A percentile compares a stretch with the other conserved stretches of the same genome.
phyloP scores from a whole-genome alignment of 2,113 vertebrate species.

The Limanda limanda region DNA sequence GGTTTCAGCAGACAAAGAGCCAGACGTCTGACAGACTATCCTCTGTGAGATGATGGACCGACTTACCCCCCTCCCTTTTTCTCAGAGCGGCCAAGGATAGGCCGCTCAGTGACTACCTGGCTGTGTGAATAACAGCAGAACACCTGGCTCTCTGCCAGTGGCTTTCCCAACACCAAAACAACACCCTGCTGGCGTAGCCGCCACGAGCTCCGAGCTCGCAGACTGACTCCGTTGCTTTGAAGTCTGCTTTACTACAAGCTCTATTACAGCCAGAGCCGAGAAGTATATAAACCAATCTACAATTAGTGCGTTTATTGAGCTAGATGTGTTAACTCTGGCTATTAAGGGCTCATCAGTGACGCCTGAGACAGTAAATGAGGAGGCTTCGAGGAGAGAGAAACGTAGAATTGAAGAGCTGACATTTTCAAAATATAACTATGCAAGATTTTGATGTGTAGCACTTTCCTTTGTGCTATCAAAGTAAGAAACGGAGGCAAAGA shows the following conservation, averaged over 20 bases:
- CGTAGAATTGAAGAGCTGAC: slow-evolving; percentile 27
- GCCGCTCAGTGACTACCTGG: slow-evolving; percentile 59
- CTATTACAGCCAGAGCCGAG: slow-evolving; percentile 48
- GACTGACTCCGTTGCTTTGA: slow-evolving; percentile 60
- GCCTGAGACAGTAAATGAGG: slow-evolving; percentile 24
- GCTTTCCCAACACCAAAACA: slow-evolving; percentile 68
- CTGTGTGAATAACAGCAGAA: slow-evolving; percentile 42
- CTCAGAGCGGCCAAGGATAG: slow-evolving; percentile 42
- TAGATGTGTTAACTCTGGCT: slow-evolving; percentile 35
- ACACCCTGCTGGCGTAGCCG: slow-evolving; percentile 61
- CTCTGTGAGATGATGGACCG: slow-evolving; percentile 54
- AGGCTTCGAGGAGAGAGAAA: slow-evolving; percentile 21
- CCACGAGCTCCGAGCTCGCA: slow-evolving; percentile 41
- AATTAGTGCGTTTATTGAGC: slow-evolving; percentile 63
- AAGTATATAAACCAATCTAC: slow-evolving; percentile 60
- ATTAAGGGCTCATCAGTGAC: slow-evolving; percentile 48
- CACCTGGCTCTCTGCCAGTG: slow-evolving; percentile 58
- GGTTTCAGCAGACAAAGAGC: slow-evolving; percentile 56
- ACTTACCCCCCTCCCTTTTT: slow-evolving; percentile 17
- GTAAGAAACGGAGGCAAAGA: not conserved
- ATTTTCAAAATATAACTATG: slow-evolving; percentile 14
- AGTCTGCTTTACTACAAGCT: slow-evolving; percentile 58
- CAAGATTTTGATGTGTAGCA: slow-evolving; percentile 3
- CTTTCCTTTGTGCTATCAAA: not conserved
- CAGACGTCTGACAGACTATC: slow-evolving; percentile 63